Base-by-base conservation (phyloP, 2,113 vertebrate genomes). In the Paratilapia polleni region DNA sequence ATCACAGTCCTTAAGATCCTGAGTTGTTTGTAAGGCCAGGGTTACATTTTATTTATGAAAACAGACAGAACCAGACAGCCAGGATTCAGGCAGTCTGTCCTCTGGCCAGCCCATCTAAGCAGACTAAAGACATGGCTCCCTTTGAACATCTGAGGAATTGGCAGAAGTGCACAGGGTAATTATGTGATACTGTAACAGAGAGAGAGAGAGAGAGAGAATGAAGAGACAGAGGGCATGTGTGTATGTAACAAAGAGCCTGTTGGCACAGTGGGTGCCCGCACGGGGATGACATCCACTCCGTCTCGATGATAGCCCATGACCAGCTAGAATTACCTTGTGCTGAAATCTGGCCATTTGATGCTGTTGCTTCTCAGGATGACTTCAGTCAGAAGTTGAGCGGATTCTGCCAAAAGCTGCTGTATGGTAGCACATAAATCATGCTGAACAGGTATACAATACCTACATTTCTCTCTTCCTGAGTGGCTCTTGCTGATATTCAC, bases 151-250 rank as follows among this genome's bases (percentile, higher is more conserved):
- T 92, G 89, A 94, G 93, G 88, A 93, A 34, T 86, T 94, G 94
- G 94, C 94, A 94, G 83, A 93, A 91, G 88, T 76, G 81, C 86
- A 81, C 83, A 88, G 87, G 91, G 91, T 94, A 93, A 94, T 95
- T 94, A 94, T 90, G 90, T 84, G 89, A 92, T 92, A 91, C 88
- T 87, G 86, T 83, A 92, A 91, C 86, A 79, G 88, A 59, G 91
- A 78, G 88, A 89, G 80, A 59, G 91, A 78, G 88, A 89, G 80
- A 70, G 43, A 49, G 66, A 75, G 90, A 88, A 78, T 82, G 80
- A 79, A 61, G 84, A 91, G 87, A 91, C 84, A 66, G 78, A 79
- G 75, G 86, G 78, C 63, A 78, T 88, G 88, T 88, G 36, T 88
- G 78, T 80, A 80, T 87, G 88, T 94, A 91, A 93, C 93, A 86